phyloP scores from a whole-genome alignment of 2,888 invertebrate genomes.

The Agrotis segetum region DNA sequence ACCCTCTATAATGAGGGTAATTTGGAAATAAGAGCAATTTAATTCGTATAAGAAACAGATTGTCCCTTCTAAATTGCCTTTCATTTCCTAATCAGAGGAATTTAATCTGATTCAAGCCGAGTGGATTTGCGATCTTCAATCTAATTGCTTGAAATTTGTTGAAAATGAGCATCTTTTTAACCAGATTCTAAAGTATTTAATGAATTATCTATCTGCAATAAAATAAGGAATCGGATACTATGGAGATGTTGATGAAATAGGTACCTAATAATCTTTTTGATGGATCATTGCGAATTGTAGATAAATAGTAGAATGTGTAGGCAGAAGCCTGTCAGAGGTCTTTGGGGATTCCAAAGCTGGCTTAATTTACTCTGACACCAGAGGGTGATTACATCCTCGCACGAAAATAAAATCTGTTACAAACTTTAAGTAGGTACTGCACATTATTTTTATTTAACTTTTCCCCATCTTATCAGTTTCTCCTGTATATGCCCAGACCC shows the following conservation, averaged over 20 bases:
- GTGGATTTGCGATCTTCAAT: slow-evolving; percentile 5
- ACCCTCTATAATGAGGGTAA: slow-evolving; percentile 42
- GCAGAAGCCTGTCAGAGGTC: too few species aligned
- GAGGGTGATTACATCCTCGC: too few species aligned
- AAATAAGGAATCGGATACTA: not conserved
- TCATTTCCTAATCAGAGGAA: slow-evolving; percentile 28
- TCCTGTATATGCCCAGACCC: too few species aligned
- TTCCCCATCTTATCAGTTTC: too few species aligned
- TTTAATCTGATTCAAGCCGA: slow-evolving; percentile 11
- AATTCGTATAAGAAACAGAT: slow-evolving; percentile 49
- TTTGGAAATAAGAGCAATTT: slow-evolving; percentile 30
- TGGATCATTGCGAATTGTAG: too few species aligned
- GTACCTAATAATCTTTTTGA: not conserved
- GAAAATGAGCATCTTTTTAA: not conserved
- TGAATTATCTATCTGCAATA: not conserved
- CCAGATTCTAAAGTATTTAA: not conserved
- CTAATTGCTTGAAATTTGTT: slow-evolving; percentile 3
- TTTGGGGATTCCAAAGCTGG: too few species aligned
- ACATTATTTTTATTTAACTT: too few species aligned
- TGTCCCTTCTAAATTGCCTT: slow-evolving; percentile 35
- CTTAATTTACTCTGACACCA: too few species aligned
- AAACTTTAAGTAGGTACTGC: too few species aligned
- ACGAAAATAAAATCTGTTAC: too few species aligned
- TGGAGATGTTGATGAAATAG: not conserved
- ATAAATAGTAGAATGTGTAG: too few species aligned